Conservation (phyloP, 2,888 invertebrate genomes). For the Cephus pulcher region DNA sequence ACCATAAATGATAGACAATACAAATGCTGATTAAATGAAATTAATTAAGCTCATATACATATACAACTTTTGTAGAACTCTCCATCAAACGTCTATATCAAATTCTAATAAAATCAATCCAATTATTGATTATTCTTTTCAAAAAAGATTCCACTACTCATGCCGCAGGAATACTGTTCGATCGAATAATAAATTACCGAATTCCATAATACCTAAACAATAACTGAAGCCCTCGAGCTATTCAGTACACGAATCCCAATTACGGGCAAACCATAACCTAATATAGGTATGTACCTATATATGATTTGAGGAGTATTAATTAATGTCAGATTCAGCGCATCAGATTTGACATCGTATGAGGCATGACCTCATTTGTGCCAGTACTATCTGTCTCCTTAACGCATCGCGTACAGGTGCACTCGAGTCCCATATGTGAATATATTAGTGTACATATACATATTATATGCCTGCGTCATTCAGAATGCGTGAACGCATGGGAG, state of each 20-base stretch:
- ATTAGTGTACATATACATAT: neutral
- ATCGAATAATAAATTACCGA: neutral
- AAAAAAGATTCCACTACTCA: neutral
- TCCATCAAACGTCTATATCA: neutral
- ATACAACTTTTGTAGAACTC: neutral
- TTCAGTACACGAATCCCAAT: neutral
- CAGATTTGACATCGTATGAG: constrained; percentile 53
- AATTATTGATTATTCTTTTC: neutral
- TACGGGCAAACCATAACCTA: neutral
- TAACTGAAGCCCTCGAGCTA: neutral
- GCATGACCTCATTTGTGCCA: constrained; percentile 47
- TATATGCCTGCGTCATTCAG: neutral
- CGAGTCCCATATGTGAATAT: neutral
- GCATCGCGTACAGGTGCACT: constrained; percentile 8
- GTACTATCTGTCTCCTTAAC: constrained; percentile 48
- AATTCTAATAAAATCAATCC: neutral
- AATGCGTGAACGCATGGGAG: neutral
- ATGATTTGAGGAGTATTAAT: constrained; percentile 52
- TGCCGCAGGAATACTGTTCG: neutral
- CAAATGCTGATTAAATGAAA: neutral
- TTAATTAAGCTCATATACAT: neutral
- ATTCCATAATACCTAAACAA: neutral
- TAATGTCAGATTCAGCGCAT: constrained; percentile 53
- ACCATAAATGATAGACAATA: neutral
- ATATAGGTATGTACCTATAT: neutral